Base-by-base conservation (phyloP, 2,888 invertebrate genomes). In the Himalopsyche kuldschensis region DNA sequence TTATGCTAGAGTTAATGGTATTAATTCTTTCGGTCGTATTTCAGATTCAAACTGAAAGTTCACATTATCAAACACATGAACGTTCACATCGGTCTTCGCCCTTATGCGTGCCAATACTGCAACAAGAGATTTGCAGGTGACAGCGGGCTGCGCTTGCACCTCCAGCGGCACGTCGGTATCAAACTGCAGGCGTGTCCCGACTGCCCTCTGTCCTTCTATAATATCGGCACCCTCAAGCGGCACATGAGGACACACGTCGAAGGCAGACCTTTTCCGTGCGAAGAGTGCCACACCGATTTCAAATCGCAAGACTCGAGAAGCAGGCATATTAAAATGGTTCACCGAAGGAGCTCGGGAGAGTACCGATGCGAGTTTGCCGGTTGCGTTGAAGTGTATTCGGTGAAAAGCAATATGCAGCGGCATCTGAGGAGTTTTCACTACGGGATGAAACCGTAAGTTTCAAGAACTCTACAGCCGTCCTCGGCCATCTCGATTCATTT, bases 351-450 rank as follows among this genome's bases (percentile, higher is more conserved):
- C n/a, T 46, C 75, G 20, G 41, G 78, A n/a, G 78, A 84, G 46
- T 84, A 55, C 78, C 79, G 80, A 47, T 84, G 84, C 75, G 80
- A 79, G 11, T 82, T 79, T 24, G 69, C 69, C 6, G 84, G 84
- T 20, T 84, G 84, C 69, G 15, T 48, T 1, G 82, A 46, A 63
- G 79, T 77, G 0, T 84, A 79, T 41, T 79, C 79, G 1, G 79
- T 77, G 20, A 84, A 84, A 75, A 79, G 82, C 55, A 84, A 84
- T 77, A 82, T 84, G 84, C 76, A 82, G 11, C 79, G 84, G 15
- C 84, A 84, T 78, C 77, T 84, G 79, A 46, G 82, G 47, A 82
- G 79, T 77, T 80, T 79, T 35, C 84, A 84, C 77, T 82, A 82
- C 47, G 82, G 82, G 41, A 35, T 84, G 75, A 84, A 84, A 55